Percentiles rank a stretch among this genome's conserved stretches.
Evolutionary conservation across 2,888 invertebrate genomes (phyloP).

Genomic region (Cantharis nigra): DNA sequence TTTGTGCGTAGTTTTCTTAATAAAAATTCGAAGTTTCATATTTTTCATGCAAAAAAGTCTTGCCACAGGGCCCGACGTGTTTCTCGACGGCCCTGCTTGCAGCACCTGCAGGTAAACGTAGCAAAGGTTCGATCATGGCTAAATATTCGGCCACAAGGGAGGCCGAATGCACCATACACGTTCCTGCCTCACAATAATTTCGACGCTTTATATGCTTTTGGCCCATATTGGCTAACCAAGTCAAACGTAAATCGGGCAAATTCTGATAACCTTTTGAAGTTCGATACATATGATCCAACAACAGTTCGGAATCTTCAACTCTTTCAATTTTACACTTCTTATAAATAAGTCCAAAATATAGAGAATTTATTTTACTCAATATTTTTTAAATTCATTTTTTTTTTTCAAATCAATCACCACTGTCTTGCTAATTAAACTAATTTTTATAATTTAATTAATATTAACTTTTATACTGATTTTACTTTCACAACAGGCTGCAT

Average conservation of each 20-base stretch:
- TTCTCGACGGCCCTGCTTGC: conserved; percentile 56
- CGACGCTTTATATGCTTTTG: conserved; percentile 87
- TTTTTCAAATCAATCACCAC: no score
- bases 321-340: conserved; percentile 99
- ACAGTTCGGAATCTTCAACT: conserved; percentile 99
- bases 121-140: conserved; percentile 77
- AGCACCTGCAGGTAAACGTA: conserved; percentile 76
- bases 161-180: conserved; percentile 94
- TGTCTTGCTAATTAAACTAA: no score
- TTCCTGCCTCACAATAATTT: conserved; percentile 94
- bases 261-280: conserved; percentile 95
- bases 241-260: conserved; percentile 90
- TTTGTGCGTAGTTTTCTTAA: no score
- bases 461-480: no score
- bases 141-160: conserved; percentile 92
- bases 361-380: no score
- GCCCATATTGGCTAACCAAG: conserved; percentile 98
- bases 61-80: no score
- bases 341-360: no score
- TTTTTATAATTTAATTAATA: no score
- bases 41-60: no score
- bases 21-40: no score
- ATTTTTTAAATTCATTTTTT: no score
- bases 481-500: no score
- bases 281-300: conserved; percentile 96